Evolutionary conservation across 1,140 invertebrate species (phyloP).

Genomic region (Drosophila pseudoobscura): DNA sequence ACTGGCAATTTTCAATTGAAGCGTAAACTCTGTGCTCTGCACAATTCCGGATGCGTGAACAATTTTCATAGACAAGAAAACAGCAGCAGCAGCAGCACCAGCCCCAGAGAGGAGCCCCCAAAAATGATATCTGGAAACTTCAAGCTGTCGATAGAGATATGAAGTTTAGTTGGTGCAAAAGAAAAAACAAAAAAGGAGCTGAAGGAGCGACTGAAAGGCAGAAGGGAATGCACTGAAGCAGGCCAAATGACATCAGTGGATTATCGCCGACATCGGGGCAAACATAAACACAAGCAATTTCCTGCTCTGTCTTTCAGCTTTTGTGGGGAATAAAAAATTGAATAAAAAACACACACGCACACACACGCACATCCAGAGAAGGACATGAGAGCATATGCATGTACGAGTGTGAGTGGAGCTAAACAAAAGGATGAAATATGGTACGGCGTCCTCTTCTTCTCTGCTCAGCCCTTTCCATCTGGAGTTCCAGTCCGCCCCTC

Average conservation of each 20-base stretch:
- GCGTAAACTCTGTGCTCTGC: conserved; percentile 69
- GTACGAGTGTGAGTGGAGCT: conserved; percentile 37
- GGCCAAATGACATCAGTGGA: conserved; percentile 80
- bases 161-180: conserved; percentile 46
- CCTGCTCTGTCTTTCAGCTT: conserved; percentile 30
- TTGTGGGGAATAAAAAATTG: conserved; percentile 70
- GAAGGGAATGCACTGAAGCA: conserved; percentile 59
- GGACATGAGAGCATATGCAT: conserved; percentile 34
- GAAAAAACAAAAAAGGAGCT: conserved; percentile 10
- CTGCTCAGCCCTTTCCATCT: background rate
- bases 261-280: conserved; percentile 72
- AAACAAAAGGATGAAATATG: conserved; percentile 80
- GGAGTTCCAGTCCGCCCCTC: conserved; percentile 2
- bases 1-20: conserved; percentile 73
- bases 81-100: conserved; percentile 7
- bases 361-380: conserved; percentile 32
- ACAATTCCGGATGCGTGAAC: conserved; percentile 70
- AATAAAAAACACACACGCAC: conserved; percentile 49
- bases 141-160: conserved; percentile 76
- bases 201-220: conserved; percentile 2
- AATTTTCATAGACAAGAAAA: conserved; percentile 57
- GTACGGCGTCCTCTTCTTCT: conserved; percentile 16
- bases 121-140: conserved; percentile 47
- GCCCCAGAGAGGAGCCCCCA: background rate
- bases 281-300: conserved; percentile 73